A percentile compares a stretch with the other conserved stretches of the same genome.
phyloP scores from a whole-genome alignment of 2,113 vertebrate genomes.

The Nansenia antarctica region DNA sequence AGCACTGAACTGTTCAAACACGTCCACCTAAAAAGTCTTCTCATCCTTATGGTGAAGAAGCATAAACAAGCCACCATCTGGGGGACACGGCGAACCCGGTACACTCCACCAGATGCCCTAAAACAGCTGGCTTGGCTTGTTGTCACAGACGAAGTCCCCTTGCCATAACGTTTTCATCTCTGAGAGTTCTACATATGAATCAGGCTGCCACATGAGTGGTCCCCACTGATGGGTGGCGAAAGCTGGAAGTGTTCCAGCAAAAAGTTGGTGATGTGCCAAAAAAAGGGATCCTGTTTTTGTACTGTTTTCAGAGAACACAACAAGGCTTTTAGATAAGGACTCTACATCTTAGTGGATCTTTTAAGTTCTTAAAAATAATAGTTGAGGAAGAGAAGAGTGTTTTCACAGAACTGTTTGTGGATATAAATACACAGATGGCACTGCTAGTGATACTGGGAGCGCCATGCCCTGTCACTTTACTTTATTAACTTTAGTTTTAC shows the following conservation, averaged over 20 bases:
- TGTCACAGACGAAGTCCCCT: constrained; percentile 15
- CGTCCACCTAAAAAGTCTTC: constrained; percentile 6
- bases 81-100: constrained; percentile 35
- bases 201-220: neutral
- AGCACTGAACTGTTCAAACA: neutral
- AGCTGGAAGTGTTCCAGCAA: neutral
- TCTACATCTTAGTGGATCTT: no score
- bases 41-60: constrained; percentile 8
- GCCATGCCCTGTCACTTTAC: no score
- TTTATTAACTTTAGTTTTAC: no score
- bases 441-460: neutral
- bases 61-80: constrained; percentile 41
- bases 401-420: neutral
- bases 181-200: constrained; percentile 22
- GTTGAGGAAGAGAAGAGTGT: neutral
- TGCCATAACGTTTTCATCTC: constrained; percentile 35
- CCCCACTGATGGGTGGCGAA: neutral
- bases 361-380: no score
- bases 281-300: neutral
- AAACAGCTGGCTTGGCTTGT: constrained; percentile 49
- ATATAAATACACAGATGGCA: neutral
- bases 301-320: neutral
- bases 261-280: no score
- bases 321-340: no score
- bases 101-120: constrained; percentile 49